These are phyloP conservation scores for Polyodon spathula DNA, from an alignment of 2,113 vertebrate genomes.

Conservation along the genomic window DNA sequence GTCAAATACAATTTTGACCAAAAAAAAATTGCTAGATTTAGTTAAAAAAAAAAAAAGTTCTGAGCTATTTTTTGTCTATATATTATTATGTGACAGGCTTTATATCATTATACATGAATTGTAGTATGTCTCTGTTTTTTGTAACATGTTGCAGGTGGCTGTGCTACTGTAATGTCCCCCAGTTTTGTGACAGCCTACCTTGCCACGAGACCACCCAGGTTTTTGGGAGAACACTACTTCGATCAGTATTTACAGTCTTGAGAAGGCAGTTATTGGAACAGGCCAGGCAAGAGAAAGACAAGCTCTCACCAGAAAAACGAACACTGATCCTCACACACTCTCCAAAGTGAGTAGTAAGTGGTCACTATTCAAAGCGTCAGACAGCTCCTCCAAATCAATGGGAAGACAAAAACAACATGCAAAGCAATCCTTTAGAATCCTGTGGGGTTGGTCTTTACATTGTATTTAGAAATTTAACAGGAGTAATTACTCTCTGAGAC, in stretches of 20 bases:
- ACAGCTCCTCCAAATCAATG: too few species aligned
- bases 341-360: slow-evolving; percentile 75
- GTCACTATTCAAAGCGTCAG: slow-evolving; percentile 77
- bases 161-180: slow-evolving; percentile 95
- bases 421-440: slow-evolving; percentile 19
- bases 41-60: too few species aligned
- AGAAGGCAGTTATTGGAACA: slow-evolving; percentile 89
- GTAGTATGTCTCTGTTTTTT: not conserved
- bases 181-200: slow-evolving; percentile 96
- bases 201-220: slow-evolving; percentile 93
- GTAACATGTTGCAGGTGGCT: slow-evolving; percentile 69
- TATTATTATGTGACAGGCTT: not conserved
- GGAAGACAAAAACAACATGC: too few species aligned
- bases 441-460: too few species aligned
- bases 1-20: too few species aligned
- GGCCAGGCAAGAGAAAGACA: slow-evolving; percentile 94
- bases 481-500: not conserved
- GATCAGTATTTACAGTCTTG: slow-evolving; percentile 93
- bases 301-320: slow-evolving; percentile 88
- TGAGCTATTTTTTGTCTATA: not conserved
- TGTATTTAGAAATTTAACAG: not conserved
- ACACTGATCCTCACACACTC: slow-evolving; percentile 97
- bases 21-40: too few species aligned
- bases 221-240: slow-evolving; percentile 85
- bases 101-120: not conserved